These are phyloP conservation scores for Tragelaphus scriptus DNA, from an alignment of 2,113 vertebrate genomes.

Conservation along the genomic window DNA sequence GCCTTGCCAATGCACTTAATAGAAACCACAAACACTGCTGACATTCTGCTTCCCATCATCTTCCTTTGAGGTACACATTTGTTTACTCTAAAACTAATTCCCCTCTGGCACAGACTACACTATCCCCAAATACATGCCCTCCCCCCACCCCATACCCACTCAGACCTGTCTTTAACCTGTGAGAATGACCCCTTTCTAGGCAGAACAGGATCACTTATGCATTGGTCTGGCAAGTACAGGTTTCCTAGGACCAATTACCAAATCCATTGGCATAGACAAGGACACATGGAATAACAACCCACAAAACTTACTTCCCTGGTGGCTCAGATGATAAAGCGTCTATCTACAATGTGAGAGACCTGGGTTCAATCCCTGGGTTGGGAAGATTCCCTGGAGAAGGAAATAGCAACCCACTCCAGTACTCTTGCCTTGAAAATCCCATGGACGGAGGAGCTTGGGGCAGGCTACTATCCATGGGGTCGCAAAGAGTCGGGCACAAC, in stretches of 20 bases:
- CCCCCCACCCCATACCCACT: background rate
- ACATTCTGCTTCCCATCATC: no score
- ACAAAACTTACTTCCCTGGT: background rate
- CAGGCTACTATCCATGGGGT: background rate
- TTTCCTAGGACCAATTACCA: background rate
- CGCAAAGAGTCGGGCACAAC: no score
- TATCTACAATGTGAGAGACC: no score
- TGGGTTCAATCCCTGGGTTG: no score
- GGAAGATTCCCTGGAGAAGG: no score
- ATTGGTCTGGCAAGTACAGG: background rate
- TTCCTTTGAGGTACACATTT: background rate
- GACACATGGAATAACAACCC: rapidly evolving
- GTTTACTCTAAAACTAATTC: background rate
- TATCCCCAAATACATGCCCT: background rate
- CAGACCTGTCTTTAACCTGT: background rate
- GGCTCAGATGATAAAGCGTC: no score
- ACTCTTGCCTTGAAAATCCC: no score
- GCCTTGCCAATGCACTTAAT: background rate
- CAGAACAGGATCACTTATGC: no score
- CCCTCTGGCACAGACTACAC: background rate
- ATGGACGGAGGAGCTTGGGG: no score
- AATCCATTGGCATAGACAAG: background rate
- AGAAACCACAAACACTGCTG: background rate
- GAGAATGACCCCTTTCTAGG: background rate
- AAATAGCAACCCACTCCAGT: no score